phyloP scores from a whole-genome alignment of 2,888 invertebrate species.

The Helobdella robusta region DNA sequence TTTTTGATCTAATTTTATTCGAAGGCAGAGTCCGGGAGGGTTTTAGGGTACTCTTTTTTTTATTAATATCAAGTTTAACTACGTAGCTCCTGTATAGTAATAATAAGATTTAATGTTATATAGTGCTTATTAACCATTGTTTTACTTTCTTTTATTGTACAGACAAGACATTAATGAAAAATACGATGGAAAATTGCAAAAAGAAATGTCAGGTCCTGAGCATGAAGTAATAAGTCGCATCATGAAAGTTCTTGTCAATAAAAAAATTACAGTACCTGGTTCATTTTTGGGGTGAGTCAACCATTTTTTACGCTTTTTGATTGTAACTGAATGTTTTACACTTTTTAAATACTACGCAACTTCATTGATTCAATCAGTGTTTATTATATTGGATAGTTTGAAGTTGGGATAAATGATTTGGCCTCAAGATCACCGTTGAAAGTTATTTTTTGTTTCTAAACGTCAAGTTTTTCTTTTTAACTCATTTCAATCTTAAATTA shows the following conservation, averaged over 20 bases:
- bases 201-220: constrained; percentile 80
- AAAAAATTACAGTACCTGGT: constrained; percentile 88
- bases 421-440: too few species aligned
- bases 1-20: too few species aligned
- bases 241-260: constrained; percentile 86
- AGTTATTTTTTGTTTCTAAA: too few species aligned
- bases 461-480: too few species aligned
- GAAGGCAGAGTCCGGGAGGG: too few species aligned
- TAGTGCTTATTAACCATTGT: background rate
- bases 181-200: constrained; percentile 80
- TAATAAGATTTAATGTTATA: too few species aligned
- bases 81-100: too few species aligned
- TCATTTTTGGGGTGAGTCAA: constrained; percentile 71
- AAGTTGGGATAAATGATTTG: too few species aligned
- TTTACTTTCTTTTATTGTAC: constrained; percentile 22
- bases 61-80: too few species aligned
- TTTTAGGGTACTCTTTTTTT: too few species aligned
- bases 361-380: background rate
- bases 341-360: background rate
- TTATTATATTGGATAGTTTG: too few species aligned
- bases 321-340: constrained; percentile 4
- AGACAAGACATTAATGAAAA: constrained; percentile 82
- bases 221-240: constrained; percentile 91
- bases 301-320: background rate
- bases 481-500: too few species aligned